phyloP scores from a whole-genome alignment of 1,140 invertebrate species.

The Plutomurus gul region DNA sequence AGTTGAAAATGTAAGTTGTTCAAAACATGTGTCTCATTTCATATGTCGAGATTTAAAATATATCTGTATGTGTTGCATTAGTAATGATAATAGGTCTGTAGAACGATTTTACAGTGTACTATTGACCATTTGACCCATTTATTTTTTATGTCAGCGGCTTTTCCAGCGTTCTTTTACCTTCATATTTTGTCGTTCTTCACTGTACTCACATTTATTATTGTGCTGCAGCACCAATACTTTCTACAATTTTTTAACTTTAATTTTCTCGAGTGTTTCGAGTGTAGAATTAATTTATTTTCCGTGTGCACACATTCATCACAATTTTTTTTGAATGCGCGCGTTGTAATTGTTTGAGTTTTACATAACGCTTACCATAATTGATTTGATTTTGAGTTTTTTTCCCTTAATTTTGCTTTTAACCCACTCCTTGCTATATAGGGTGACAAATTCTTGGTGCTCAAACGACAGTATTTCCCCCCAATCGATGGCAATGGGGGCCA shows the following conservation, averaged over 20 bases:
- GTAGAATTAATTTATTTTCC: background rate
- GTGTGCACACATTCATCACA: background rate
- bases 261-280: too few relatives aligned
- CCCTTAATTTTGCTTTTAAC: background rate
- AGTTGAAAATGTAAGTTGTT: conserved; percentile 59
- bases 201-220: too few relatives aligned
- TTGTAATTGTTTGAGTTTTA: background rate
- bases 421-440: conserved; percentile 40
- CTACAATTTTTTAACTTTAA: too few relatives aligned
- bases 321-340: background rate
- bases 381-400: background rate
- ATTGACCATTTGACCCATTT: too few relatives aligned
- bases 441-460: conserved; percentile 52
- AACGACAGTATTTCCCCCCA: conserved; percentile 50
- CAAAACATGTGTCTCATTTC: conserved; percentile 42
- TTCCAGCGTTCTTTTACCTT: too few relatives aligned
- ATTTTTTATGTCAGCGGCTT: too few relatives aligned
- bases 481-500: conserved; percentile 49
- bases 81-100: too few relatives aligned
- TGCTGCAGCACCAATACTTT: too few relatives aligned
- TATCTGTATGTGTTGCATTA: too few relatives aligned
- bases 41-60: too few relatives aligned
- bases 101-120: too few relatives aligned
- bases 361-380: background rate
- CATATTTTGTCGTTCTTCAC: too few relatives aligned